Conservation (phyloP, 2,113 vertebrate genomes). For the Rhodinocichla rosea region DNA sequence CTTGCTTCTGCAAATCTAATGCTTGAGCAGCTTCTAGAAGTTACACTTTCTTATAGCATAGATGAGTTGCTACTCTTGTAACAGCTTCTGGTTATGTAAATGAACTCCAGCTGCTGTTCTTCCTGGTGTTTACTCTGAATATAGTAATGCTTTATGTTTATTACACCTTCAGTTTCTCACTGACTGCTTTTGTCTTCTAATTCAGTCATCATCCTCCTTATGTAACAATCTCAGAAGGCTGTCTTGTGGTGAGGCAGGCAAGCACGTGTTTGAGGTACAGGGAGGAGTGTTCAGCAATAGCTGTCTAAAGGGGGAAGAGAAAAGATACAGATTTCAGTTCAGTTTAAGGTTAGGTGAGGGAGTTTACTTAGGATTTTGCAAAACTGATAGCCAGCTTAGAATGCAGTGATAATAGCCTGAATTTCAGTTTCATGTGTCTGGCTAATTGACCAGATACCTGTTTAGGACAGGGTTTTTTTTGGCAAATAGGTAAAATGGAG, state of each 20-base stretch:
- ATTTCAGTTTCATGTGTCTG: neutral
- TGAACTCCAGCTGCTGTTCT: neutral
- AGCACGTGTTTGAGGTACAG: neutral
- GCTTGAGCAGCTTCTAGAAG: neutral
- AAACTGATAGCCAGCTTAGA: neutral
- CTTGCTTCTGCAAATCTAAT: neutral
- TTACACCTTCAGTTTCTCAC: neutral
- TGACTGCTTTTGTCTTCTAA: neutral
- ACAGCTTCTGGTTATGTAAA: neutral
- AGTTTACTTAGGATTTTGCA: neutral
- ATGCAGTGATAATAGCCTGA: neutral
- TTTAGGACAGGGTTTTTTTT: neutral
- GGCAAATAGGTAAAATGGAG: neutral
- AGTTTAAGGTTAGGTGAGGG: neutral
- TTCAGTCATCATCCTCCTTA: neutral
- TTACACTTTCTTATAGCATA: rapidly evolving
- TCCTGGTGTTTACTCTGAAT: neutral
- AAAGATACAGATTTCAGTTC: neutral
- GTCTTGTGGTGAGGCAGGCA: neutral
- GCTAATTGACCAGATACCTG: neutral
- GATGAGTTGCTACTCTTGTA: neutral
- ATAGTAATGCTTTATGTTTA: neutral
- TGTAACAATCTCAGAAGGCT: neutral
- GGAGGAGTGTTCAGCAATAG: neutral
- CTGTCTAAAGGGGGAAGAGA: neutral